These are phyloP conservation scores for Dryomyza anilis DNA, from an alignment of 2,888 invertebrate genomes.

Conservation along the genomic window DNA sequence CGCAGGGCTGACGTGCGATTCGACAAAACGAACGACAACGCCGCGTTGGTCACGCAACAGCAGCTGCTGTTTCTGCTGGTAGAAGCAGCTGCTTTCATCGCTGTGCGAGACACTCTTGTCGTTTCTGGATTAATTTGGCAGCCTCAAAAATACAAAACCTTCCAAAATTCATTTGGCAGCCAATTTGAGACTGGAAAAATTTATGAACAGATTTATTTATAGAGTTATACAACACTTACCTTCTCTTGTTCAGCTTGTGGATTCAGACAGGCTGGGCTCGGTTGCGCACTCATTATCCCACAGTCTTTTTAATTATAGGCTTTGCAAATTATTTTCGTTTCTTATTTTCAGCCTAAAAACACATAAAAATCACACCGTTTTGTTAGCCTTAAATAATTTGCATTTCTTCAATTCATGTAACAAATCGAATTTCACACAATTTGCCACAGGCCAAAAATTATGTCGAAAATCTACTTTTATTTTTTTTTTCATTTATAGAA, in stretches of 20 bases:
- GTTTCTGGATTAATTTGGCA: too few species aligned
- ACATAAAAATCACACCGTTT: constrained; percentile 1
- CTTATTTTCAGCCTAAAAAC: neutral
- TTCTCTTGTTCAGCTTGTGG: constrained; percentile 75
- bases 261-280: constrained; percentile 75
- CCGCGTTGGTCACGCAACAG: too few species aligned
- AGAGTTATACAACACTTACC: constrained; percentile 43
- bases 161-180: too few species aligned
- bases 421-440: too few species aligned
- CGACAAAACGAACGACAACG: too few species aligned
- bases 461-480: constrained; percentile 9
- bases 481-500: constrained; percentile 29
- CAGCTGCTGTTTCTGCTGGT: too few species aligned
- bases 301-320: constrained; percentile 6
- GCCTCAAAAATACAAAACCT: too few species aligned
- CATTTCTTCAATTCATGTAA: too few species aligned
- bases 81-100: too few species aligned
- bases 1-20: too few species aligned
- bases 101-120: too few species aligned
- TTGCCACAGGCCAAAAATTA: neutral
- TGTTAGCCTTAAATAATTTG: neutral
- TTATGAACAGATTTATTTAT: neutral
- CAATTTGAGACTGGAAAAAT: neutral
- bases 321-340: neutral
- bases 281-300: constrained; percentile 73